These are phyloP conservation scores for Octopus sinensis DNA, from an alignment of 1,140 invertebrate species.

Conservation along the genomic window DNA sequence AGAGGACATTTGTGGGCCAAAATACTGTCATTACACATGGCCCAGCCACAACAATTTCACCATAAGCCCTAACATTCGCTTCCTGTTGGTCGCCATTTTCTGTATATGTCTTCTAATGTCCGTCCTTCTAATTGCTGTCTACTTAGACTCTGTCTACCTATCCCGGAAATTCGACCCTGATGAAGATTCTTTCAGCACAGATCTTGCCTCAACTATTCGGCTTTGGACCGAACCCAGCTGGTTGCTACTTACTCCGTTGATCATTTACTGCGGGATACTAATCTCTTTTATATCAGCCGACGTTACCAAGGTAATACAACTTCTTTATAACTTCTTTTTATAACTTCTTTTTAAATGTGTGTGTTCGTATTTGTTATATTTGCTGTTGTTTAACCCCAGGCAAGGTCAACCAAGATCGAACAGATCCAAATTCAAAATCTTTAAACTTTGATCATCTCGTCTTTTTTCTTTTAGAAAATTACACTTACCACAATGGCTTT, in stretches of 20 bases:
- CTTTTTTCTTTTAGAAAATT: no score
- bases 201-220: not conserved
- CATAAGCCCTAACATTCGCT: not conserved
- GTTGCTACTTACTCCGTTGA: not conserved
- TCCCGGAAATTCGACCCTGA: not conserved
- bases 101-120: not conserved
- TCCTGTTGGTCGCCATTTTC: not conserved
- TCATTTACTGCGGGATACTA: not conserved
- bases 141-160: not conserved
- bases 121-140: not conserved
- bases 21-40: slow-evolving; percentile 5
- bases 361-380: no score
- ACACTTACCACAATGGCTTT: no score
- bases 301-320: not conserved
- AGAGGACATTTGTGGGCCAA: not conserved
- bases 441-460: no score
- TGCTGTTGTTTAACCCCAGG: no score
- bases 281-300: slow-evolving; percentile 6
- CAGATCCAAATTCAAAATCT: no score
- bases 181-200: not conserved
- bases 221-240: not conserved
- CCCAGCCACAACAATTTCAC: not conserved
- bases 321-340: not conserved
- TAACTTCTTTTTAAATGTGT: no score
- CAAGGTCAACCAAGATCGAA: no score